These are phyloP conservation scores for Onychorhynchus coronatus DNA, from an alignment of 2,113 vertebrate genomes.

Conservation along the genomic window DNA sequence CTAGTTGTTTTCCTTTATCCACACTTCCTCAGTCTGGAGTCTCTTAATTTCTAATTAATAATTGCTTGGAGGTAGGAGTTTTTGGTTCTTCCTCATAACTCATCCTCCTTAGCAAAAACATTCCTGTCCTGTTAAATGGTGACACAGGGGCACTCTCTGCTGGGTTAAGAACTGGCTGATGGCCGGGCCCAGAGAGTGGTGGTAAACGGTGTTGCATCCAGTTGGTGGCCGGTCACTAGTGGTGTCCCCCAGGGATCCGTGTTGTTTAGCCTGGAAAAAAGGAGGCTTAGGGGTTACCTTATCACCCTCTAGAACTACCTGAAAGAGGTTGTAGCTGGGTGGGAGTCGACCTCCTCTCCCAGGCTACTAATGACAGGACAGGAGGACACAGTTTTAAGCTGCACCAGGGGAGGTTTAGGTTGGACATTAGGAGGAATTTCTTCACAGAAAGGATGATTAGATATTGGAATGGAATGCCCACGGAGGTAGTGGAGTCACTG, in stretches of 20 bases:
- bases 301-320: background rate
- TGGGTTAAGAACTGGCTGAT: background rate
- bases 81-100: too few relatives aligned
- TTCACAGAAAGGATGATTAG: background rate
- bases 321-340: background rate
- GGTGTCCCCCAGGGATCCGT: background rate
- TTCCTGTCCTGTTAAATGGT: too few relatives aligned
- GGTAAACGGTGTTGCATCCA: background rate
- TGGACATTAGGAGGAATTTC: background rate
- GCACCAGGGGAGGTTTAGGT: fast-evolving
- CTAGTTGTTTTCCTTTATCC: too few relatives aligned
- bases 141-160: too few relatives aligned
- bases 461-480: background rate
- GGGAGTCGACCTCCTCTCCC: background rate
- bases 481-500: background rate
- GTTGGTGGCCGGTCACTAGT: background rate
- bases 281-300: background rate
- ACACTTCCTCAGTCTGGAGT: too few relatives aligned
- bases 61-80: too few relatives aligned
- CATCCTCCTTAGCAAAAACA: too few relatives aligned
- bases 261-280: background rate
- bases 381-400: background rate
- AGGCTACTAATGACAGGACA: background rate
- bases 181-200: background rate
- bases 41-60: too few relatives aligned